phyloP scores from a whole-genome alignment of 2,113 vertebrate species.

The Hydropotes inermis region DNA sequence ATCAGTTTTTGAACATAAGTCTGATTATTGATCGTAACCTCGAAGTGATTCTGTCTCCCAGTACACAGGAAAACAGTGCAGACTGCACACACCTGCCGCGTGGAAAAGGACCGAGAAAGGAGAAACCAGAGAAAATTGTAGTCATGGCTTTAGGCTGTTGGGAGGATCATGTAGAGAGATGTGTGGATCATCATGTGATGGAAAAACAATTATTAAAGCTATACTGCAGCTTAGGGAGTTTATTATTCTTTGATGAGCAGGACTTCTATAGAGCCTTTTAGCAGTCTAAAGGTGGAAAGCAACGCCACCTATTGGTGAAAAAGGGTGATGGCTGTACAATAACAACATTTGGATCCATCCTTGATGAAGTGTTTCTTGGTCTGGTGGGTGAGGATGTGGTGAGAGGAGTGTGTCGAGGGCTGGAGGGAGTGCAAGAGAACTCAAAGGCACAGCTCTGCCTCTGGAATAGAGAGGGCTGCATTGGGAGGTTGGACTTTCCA shows the following conservation, averaged over 20 bases:
- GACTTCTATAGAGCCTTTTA: not conserved
- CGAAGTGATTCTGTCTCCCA: not conserved
- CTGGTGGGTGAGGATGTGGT: not conserved
- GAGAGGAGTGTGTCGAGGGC: not conserved
- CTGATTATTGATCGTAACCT: not conserved
- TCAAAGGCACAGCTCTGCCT: not conserved
- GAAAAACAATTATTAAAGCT: not conserved
- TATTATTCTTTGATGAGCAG: not conserved
- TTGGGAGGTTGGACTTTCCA: not conserved
- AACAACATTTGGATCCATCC: not conserved
- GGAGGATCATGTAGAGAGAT: not conserved
- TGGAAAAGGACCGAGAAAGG: not conserved
- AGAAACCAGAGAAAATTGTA: not conserved
- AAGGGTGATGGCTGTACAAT: not conserved
- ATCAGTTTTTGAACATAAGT: not conserved
- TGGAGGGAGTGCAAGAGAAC: not conserved
- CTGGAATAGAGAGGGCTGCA: not conserved
- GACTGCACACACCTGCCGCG: not conserved
- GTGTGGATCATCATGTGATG: not conserved
- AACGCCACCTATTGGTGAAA: constrained; percentile 69
- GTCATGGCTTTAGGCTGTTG: not conserved
- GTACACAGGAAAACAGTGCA: not conserved
- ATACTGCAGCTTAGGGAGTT: not conserved
- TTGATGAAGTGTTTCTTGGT: not conserved
- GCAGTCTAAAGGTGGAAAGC: not conserved